Base-by-base conservation (phyloP, 2,888 invertebrate species). In the Caenorhabditis angaria region DNA sequence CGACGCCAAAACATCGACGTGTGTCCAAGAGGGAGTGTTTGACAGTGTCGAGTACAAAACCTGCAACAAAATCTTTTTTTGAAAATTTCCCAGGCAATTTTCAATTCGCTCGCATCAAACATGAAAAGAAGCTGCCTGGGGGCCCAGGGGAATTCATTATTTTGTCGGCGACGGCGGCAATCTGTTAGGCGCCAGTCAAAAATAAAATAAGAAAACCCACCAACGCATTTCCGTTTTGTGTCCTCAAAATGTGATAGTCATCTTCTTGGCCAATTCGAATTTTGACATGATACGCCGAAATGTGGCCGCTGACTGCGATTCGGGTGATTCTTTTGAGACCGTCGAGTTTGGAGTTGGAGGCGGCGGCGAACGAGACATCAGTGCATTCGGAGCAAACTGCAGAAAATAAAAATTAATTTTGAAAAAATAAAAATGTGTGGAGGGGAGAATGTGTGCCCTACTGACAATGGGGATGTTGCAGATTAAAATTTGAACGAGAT, bases 21-120 rank as follows among this genome's bases (percentile, higher is more conserved):
- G 78, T 20, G 75, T 79, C 71, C 85, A 84, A 24, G 84, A 68
- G 48, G 80, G 80, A 35, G 68, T 51, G 53, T 77, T 70, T 12
- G 82, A 84, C 53, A 81, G 69, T 8, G 86, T 85, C 4, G 86
- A 83, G 58, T 86, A 84, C 53, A 86, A 70, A 14, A 86, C 77
- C 85, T 83, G 67, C 8, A 79, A 75, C n/a, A n/a, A n/a, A n/a
- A n/a, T n/a, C n/a, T n/a, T n/a, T n/a, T n/a, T n/a, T n/a, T n/a
- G n/a, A n/a, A n/a, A n/a, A n/a, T n/a, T n/a, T n/a, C n/a, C n/a
- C n/a, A n/a, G n/a, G n/a, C n/a, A n/a, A n/a, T n/a, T n/a, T n/a
- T n/a, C n/a, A n/a, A n/a, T n/a, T n/a, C n/a, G n/a, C n/a, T n/a
- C n/a, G n/a, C n/a, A n/a, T n/a, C n/a, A n/a, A n/a, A n/a, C n/a